phyloP scores from a whole-genome alignment of 2,888 invertebrate genomes.

The Platycnemis pennipes region DNA sequence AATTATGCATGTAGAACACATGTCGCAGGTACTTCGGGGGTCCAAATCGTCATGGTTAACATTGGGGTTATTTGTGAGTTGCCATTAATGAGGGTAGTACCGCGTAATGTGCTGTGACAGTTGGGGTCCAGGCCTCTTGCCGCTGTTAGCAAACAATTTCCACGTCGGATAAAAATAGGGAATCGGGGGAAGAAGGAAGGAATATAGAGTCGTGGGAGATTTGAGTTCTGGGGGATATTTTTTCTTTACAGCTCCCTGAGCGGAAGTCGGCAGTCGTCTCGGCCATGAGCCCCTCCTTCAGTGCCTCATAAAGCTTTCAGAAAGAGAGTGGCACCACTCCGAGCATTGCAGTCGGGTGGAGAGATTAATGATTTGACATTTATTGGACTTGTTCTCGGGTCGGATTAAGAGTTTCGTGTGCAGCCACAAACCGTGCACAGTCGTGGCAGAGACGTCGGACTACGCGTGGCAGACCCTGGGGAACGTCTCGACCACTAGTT shows the following conservation, averaged over 20 bases:
- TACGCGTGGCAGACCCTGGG: too few relatives aligned
- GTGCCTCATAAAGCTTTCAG: not conserved
- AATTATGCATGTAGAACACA: not conserved
- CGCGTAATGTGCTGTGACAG: too few relatives aligned
- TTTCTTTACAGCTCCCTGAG: constrained; percentile 1
- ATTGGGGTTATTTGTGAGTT: not conserved
- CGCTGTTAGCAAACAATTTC: too few relatives aligned
- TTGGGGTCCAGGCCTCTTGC: too few relatives aligned
- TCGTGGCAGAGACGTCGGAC: too few relatives aligned
- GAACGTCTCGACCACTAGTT: too few relatives aligned
- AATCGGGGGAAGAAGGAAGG: too few relatives aligned
- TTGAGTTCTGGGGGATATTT: not conserved
- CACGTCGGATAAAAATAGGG: too few relatives aligned
- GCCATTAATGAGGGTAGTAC: not conserved
- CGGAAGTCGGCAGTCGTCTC: not conserved
- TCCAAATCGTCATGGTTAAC: not conserved
- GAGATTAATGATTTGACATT: constrained; percentile 1
- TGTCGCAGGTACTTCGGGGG: not conserved
- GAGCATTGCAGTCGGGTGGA: not conserved
- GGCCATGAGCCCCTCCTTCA: not conserved
- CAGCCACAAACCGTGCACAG: not conserved
- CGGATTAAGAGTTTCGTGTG: not conserved
- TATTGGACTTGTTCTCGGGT: not conserved
- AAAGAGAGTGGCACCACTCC: not conserved
- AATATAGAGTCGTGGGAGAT: too few relatives aligned